phyloP scores from a whole-genome alignment of 1,140 invertebrate species.

The Drosophila ananassae region DNA sequence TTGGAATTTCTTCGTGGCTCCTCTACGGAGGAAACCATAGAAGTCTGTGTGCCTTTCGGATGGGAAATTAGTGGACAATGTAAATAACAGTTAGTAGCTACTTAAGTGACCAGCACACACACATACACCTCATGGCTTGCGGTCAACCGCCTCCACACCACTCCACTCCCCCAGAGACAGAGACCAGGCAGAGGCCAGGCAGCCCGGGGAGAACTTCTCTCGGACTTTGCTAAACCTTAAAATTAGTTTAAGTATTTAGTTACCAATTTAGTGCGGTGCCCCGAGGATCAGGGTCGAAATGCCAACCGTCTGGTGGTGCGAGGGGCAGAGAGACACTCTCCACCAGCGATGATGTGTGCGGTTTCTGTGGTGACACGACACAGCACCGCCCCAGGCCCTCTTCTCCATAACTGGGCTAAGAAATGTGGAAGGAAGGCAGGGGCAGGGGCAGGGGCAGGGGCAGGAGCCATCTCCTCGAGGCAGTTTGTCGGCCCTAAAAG shows the following conservation, averaged over 20 bases:
- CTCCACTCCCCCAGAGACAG: conserved; percentile 32
- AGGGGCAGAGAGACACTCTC: conserved; percentile 2
- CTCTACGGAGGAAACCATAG: conserved; percentile 54
- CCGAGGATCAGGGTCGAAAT: conserved; percentile 31
- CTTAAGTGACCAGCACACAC: conserved; percentile 59
- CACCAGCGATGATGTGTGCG: conserved; percentile 40
- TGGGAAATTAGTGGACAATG: conserved; percentile 75
- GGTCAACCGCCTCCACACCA: conserved; percentile 52
- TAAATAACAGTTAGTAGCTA: conserved; percentile 79
- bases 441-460: background rate
- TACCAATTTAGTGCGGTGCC: conserved; percentile 68
- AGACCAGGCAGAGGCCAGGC: too few relatives aligned
- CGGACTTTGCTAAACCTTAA: conserved; percentile 81
- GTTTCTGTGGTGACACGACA: conserved; percentile 40
- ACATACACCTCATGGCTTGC: conserved; percentile 42
- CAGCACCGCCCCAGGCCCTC: background rate
- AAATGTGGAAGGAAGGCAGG: conserved; percentile 11
- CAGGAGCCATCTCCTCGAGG: background rate
- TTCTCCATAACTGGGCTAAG: background rate
- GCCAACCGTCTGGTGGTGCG: conserved; percentile 8
- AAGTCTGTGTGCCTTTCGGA: conserved; percentile 47
- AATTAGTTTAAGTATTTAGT: conserved; percentile 83
- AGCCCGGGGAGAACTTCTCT: conserved; percentile 55
- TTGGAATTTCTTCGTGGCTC: conserved; percentile 40
- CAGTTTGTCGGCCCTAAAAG: conserved; percentile 1